These are phyloP conservation scores for Urocitellus parryii DNA, from an alignment of 2,113 vertebrate species.

Conservation along the genomic window DNA sequence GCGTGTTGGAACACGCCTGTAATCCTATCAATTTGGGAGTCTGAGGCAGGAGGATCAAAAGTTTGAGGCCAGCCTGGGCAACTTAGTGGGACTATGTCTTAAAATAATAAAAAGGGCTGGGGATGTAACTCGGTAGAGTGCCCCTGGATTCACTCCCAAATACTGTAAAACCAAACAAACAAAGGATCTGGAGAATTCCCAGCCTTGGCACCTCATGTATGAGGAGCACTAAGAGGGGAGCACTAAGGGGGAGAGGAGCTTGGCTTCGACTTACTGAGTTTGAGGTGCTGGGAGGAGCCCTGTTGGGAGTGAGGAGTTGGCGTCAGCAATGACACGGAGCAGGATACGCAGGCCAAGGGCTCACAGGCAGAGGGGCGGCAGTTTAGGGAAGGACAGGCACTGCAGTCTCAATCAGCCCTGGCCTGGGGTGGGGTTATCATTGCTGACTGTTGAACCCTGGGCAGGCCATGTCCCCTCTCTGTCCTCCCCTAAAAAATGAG, in stretches of 20 bases:
- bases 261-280: background rate
- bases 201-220: background rate
- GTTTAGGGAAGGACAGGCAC: background rate
- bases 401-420: background rate
- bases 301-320: background rate
- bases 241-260: background rate
- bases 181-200: background rate
- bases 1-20: background rate
- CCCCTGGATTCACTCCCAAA: background rate
- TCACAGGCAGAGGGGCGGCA: background rate
- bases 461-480: background rate
- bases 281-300: background rate
- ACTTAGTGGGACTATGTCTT: background rate
- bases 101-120: background rate
- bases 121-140: background rate
- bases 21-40: background rate
- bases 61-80: background rate
- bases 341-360: background rate
- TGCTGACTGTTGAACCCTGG: background rate
- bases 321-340: background rate
- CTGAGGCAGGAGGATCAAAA: background rate
- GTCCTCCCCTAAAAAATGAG: background rate
- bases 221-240: background rate
- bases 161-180: no score
- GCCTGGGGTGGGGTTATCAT: background rate